phyloP scores from a whole-genome alignment of 2,888 invertebrate genomes.

The Amitus sp. region DNA sequence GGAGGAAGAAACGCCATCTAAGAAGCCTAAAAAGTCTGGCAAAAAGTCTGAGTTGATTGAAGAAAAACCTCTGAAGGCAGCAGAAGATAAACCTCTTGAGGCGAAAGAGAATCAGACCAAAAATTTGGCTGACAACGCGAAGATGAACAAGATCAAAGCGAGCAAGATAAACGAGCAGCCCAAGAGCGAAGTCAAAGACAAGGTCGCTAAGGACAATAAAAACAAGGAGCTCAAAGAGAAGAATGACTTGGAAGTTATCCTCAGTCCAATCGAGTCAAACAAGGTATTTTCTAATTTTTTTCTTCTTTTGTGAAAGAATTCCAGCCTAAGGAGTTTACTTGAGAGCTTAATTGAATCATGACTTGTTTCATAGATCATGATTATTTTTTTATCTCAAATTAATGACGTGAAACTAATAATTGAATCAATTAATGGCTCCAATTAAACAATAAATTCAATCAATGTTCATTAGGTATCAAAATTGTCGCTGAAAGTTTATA shows the following conservation, averaged over 20 bases:
- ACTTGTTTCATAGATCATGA: not conserved
- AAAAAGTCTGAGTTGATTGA: slow-evolving; percentile 68
- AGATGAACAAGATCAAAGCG: slow-evolving; percentile 66
- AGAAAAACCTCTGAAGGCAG: slow-evolving; percentile 61
- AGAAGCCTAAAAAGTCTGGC: slow-evolving; percentile 68
- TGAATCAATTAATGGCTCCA: no score
- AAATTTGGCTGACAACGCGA: slow-evolving; percentile 57
- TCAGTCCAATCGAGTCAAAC: slow-evolving; percentile 51
- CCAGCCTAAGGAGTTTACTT: no score
- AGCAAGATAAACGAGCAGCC: slow-evolving; percentile 64
- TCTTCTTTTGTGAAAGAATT: not conserved
- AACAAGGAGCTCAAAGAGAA: slow-evolving; percentile 67
- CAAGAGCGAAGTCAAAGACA: slow-evolving; percentile 66
- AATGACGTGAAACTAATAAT: no score
- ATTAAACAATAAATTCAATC: no score
- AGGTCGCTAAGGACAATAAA: slow-evolving; percentile 67
- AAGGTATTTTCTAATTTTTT: slow-evolving; percentile 41
- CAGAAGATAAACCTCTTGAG: slow-evolving; percentile 11
- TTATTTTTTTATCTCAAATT: not conserved
- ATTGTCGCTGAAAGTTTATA: no score
- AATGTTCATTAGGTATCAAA: no score
- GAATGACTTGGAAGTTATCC: slow-evolving; percentile 60
- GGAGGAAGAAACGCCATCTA: slow-evolving; percentile 68
- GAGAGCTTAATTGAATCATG: no score
- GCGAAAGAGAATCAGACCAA: slow-evolving; percentile 64